phyloP scores from a whole-genome alignment of 2,888 invertebrate genomes.

The Drosophila incognita region DNA sequence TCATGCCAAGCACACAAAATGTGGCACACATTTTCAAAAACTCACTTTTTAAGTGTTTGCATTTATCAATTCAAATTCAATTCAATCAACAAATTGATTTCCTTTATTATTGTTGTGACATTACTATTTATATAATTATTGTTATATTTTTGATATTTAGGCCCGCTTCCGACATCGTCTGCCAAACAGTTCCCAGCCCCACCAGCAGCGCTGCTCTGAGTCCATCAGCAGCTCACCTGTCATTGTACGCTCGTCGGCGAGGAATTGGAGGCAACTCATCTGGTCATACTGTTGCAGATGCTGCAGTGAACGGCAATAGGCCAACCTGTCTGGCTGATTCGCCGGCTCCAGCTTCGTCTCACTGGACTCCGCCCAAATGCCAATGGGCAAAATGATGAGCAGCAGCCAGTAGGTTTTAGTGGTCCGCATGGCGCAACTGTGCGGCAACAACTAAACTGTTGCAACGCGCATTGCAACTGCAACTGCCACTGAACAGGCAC shows the following conservation, averaged over 20 bases:
- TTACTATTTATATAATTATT: background rate
- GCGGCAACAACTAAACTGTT: conserved; percentile 28
- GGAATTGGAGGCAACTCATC: conserved; percentile 38
- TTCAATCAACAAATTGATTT: background rate
- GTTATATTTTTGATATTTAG: conserved; percentile 1
- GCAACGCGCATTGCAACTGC: background rate
- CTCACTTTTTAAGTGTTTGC: background rate
- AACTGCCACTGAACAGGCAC: conserved; percentile 4
- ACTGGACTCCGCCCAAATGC: conserved; percentile 11
- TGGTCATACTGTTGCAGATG: conserved; percentile 25
- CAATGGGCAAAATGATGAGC: conserved; percentile 28
- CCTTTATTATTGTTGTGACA: background rate
- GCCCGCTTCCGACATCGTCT: conserved; percentile 59
- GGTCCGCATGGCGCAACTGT: conserved; percentile 32
- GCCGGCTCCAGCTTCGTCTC: conserved; percentile 33
- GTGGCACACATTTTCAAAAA: background rate
- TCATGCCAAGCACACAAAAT: background rate
- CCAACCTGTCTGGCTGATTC: conserved; percentile 47
- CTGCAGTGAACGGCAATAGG: conserved; percentile 57
- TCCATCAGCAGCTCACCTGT: conserved; percentile 60
- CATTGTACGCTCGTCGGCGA: conserved; percentile 36
- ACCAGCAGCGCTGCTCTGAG: conserved; percentile 41
- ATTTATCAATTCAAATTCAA: no score
- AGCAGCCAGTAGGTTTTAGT: conserved; percentile 8
- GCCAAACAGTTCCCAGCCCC: conserved; percentile 49